Base-by-base conservation (phyloP, 2,113 vertebrate species). In the Paraplagusia blochii region DNA sequence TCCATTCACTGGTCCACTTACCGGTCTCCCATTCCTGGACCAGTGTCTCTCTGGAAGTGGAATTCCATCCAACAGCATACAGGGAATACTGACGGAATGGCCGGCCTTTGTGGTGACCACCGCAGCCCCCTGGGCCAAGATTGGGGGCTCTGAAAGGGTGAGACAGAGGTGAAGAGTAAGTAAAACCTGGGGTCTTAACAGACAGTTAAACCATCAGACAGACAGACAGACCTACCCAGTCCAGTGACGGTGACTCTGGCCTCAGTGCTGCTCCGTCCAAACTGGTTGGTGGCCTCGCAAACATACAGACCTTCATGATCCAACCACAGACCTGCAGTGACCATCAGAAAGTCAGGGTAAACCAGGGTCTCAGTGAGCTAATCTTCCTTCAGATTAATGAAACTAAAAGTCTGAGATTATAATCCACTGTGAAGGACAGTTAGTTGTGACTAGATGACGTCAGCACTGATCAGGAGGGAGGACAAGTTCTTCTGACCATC, bases 231-330 rank as follows among this genome's bases (percentile, higher is more conserved):
- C 87, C 6, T 86, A 97, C 95, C 94, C 0, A 95, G 89, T 60
- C 94, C 93, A 0, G 88, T 90, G 82, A 97, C 90, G 0, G 64
- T 49, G 34, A 98, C 88, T 88, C 80, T 86, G 77, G 89, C 85
- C 59, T 93, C 88, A 0, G 87, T 85, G 44, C 64, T 90, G 69
- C 92, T 88, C 58, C 78, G 91, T 79, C 94, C 95, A 55, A 95
- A 96, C 51, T 86, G 80, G 0, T 98, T 98, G 34, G 85, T 82
- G n/a, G 93, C 95, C 81, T 96, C 91, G 0, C 95, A 98, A 66
- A 93, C 19, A 17, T 96, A 98, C 4, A 64, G 0, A 0, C 86
- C 93, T 64, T 93, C 91, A 77, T 97, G 93, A 54, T 94, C 90
- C 11, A 91, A 80, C 1, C 89, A 90, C 51, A 87, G 87, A 36